Conservation (phyloP, 2,888 invertebrate species). For the Athrips mouffetella region DNA sequence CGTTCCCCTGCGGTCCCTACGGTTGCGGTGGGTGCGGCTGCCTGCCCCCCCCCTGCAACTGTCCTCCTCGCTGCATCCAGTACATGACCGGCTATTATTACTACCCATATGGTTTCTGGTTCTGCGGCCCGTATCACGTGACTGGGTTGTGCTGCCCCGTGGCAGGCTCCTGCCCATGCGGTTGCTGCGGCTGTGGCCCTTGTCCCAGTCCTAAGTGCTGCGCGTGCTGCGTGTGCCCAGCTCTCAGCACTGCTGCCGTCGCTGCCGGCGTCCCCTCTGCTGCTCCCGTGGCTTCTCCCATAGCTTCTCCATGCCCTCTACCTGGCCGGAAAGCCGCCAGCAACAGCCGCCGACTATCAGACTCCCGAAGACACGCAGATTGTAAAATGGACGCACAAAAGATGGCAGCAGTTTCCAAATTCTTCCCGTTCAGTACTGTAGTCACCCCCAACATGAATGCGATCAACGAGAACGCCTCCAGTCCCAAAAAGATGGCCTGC, state of each 20-base stretch:
- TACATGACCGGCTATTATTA: conserved; percentile 66
- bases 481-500: not conserved
- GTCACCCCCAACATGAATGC: conserved; percentile 12
- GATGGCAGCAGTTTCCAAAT: conserved; percentile 26
- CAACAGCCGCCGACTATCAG: too few relatives aligned
- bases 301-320: not conserved
- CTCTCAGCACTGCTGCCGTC: not conserved
- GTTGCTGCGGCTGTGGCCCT: conserved; percentile 2
- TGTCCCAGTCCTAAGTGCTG: not conserved
- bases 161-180: conserved; percentile 4
- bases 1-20: conserved; percentile 36
- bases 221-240: conserved; percentile 1
- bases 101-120: conserved; percentile 64
- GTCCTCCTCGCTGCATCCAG: conserved; percentile 52
- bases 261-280: conserved; percentile 17
- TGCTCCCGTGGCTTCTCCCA: not conserved
- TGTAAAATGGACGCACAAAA: not conserved
- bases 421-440: conserved; percentile 36
- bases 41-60: conserved; percentile 56
- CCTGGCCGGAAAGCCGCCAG: too few relatives aligned
- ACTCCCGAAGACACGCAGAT: too few relatives aligned
- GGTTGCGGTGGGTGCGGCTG: conserved; percentile 41
- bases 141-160: conserved; percentile 43
- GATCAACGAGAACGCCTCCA: not conserved
- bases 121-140: conserved; percentile 63